These are phyloP conservation scores for Ophraella communa DNA, from an alignment of 2,888 invertebrate species.

Conservation along the genomic window DNA sequence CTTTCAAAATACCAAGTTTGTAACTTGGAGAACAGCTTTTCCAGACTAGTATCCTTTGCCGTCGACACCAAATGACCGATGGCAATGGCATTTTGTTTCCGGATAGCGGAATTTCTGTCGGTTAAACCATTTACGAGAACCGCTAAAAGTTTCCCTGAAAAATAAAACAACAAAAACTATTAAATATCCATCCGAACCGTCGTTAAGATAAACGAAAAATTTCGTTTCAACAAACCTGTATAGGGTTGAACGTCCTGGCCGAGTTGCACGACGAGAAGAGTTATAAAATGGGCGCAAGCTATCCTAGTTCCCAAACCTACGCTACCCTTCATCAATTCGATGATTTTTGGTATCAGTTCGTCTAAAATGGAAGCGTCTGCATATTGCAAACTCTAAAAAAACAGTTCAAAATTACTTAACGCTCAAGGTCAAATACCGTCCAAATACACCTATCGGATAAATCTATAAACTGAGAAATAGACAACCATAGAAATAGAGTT, in stretches of 20 bases:
- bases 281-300: slow-evolving; percentile 80
- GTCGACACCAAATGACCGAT: slow-evolving; percentile 83
- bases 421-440: too few species aligned
- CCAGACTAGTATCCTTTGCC: slow-evolving; percentile 78
- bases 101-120: slow-evolving; percentile 82
- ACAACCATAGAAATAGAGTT: too few species aligned
- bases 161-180: neutral
- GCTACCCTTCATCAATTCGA: slow-evolving; percentile 81
- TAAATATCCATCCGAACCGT: too few species aligned
- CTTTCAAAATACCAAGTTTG: slow-evolving; percentile 72
- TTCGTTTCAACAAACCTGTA: slow-evolving; percentile 56
- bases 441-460: too few species aligned
- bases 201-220: too few species aligned
- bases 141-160: slow-evolving; percentile 64
- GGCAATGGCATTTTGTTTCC: slow-evolving; percentile 83
- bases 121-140: slow-evolving; percentile 77
- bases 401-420: slow-evolving; percentile 17
- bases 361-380: slow-evolving; percentile 79
- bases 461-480: too few species aligned
- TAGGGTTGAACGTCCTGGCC: slow-evolving; percentile 66
- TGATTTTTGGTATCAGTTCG: slow-evolving; percentile 78
- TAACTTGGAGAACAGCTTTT: slow-evolving; percentile 69
- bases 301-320: slow-evolving; percentile 86
- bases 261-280: slow-evolving; percentile 66
- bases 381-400: slow-evolving; percentile 68